Conservation (phyloP, 2,113 vertebrate genomes). For the Pandion haliaetus region DNA sequence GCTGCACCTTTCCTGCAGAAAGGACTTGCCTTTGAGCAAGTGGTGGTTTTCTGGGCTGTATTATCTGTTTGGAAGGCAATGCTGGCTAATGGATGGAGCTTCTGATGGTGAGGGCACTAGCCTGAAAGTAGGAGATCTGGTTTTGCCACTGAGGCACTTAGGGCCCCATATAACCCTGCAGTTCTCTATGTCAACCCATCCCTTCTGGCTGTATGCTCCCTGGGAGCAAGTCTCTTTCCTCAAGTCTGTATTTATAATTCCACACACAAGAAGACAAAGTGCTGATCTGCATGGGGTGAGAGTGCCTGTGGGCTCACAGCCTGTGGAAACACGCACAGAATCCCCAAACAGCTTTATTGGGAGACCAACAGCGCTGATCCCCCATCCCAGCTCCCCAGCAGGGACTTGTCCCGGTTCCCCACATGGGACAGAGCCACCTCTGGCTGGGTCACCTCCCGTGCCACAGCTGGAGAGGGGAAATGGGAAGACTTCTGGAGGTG, state of each 20-base stretch:
- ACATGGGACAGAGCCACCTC: rapidly evolving
- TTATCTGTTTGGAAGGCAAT: not conserved
- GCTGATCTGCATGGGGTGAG: not conserved
- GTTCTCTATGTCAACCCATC: not conserved
- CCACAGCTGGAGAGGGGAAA: not conserved
- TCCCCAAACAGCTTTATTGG: not conserved
- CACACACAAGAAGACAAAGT: not conserved
- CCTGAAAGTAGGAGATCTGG: not conserved
- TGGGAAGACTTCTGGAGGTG: not conserved
- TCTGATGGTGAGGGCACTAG: not conserved
- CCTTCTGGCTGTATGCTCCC: not conserved
- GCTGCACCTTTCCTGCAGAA: not conserved
- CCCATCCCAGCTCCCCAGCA: not conserved
- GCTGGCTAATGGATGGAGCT: not conserved
- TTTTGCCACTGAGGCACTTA: not conserved
- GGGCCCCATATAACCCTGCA: not conserved
- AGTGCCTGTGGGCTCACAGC: rapidly evolving
- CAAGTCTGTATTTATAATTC: not conserved
- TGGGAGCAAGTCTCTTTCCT: not conserved
- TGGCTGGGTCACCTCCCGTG: not conserved
- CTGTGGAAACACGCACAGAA: not conserved
- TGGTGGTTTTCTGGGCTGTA: not conserved
- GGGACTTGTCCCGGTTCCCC: not conserved
- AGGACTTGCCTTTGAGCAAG: not conserved
- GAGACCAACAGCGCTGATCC: not conserved